Base-by-base conservation (phyloP, 2,888 invertebrate genomes). In the Eucriotettix oculatus region DNA sequence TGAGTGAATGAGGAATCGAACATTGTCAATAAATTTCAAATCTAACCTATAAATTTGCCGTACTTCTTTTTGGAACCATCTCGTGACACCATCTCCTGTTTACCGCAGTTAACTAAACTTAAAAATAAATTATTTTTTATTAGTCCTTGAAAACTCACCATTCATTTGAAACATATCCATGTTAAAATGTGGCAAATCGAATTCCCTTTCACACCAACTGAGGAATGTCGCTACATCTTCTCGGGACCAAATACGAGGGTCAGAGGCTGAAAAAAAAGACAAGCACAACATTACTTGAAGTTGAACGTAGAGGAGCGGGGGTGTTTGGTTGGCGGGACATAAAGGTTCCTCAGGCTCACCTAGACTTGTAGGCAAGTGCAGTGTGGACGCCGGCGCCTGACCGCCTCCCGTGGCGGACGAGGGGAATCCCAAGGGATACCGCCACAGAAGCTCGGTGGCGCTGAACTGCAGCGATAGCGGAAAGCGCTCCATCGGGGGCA, bases 131-230 rank as follows among this genome's bases (percentile, higher is more conserved):
- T 29, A 29, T 29, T 29, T 5, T 29, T 7, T 29, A 29, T 7
- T 29, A 29, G 29, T 29, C 7, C 7, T 29, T 29, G 7, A 29
- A 29, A 10, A 69, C 74, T 79, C 76, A 80, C 94, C 95, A 73
- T 95, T 95, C 93, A 95, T 94, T 77, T 91, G 91, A 73, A 95
- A 95, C 75, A 90, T 84, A 71, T 94, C 92, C 82, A 90, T 85
- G 71, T 93, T 92, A 71, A 95, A 88, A 68, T 87, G 86, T 58
- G 92, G 92, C 66, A 94, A 77, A 74, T 93, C 93, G 72, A 92
- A 94, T 75, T 93, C 92, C 66, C 90, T 80, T 74, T 94, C 92
- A 66, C 92, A 90, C 87, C 93, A 94, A 70, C 88, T 85, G 57
- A 95, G 76, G 74, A 94, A 95, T 59, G 87, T 81, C 55, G 83